Evolutionary conservation across 2,888 invertebrate genomes (phyloP), one percentile per base, ranked within the genome.

Genomic region (Dasysyrphus tricinctus): DNA sequence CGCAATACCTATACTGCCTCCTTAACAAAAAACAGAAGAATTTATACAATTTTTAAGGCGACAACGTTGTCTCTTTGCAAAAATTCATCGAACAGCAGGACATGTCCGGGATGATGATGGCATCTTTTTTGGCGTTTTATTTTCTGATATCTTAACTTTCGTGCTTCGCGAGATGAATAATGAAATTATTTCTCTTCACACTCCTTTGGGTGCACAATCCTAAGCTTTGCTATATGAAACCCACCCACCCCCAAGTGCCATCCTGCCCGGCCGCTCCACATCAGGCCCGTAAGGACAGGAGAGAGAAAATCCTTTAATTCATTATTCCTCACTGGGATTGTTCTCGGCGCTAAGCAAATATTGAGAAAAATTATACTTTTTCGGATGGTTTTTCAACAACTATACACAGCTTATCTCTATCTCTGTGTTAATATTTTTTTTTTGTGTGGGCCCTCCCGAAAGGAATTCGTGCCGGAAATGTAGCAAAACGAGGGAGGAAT

Each of bases 111-210:
- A 80, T 37, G 70, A 63, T 67, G 69, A 63, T 54, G 37, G 39
- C 54, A 34, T 54, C 37, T 75, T 61, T 51, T 75, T 78, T 77
- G 59, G 78, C 72, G 51, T 76, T 81, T 81, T 72, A 65, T 76
- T 57, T 63, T 76, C 69, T 61, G 74, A 86, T 78, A 86, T 86
- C 78, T 78, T 82, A 81, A 82, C 81, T 86, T 82, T 86, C 75
- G 78, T 78, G 82, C 82, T 82, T 74, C 82, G 78, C 75, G 78
- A 63, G 72, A 75, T 79, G 86, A 81, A 76, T 82, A 79, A 86
- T 82, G 78, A 75, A 82, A 86, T 82, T 82, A 86, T 86, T 82
- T 72, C 44, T 57, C 69, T 70, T 44, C 24, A 19, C 74, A 70
- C 69, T 83, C 51, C 57, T 69, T 54, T 79, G 61, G 72, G 34